phyloP scores from a whole-genome alignment of 2,113 vertebrate genomes.

The Herpetotheres cachinnans region DNA sequence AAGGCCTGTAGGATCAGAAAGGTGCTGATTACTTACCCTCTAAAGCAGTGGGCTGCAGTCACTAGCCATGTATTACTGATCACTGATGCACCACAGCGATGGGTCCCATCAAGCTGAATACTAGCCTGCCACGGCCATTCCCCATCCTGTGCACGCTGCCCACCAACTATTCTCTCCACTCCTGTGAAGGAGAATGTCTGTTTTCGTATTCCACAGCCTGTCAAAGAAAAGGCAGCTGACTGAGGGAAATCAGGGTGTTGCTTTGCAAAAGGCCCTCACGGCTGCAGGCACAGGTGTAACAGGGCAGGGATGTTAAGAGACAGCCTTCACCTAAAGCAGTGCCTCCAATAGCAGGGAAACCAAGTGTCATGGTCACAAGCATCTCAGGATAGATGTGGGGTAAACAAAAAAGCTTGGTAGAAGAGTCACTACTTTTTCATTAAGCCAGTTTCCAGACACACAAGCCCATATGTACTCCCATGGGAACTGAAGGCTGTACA shows the following conservation, averaged over 20 bases:
- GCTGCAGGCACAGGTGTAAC: not conserved
- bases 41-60: constrained; percentile 92
- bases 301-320: not conserved
- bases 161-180: constrained; percentile 81
- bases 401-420: not conserved
- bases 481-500: not conserved
- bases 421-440: not conserved
- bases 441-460: not conserved
- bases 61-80: constrained; percentile 86
- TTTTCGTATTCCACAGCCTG: constrained; percentile 73
- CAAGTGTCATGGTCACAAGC: not conserved
- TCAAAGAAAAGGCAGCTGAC: not conserved
- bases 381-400: not conserved
- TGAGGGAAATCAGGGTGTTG: not conserved
- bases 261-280: not conserved
- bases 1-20: not conserved
- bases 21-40: constrained; percentile 49
- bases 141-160: constrained; percentile 72
- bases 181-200: constrained; percentile 38
- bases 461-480: not conserved
- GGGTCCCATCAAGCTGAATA: constrained; percentile 79
- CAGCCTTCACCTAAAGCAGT: not conserved
- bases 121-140: constrained; percentile 96
- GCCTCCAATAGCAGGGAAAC: not conserved
- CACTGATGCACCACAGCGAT: constrained; percentile 89